phyloP scores from a whole-genome alignment of 2,113 vertebrate species.

The Zootoca vivipara region DNA sequence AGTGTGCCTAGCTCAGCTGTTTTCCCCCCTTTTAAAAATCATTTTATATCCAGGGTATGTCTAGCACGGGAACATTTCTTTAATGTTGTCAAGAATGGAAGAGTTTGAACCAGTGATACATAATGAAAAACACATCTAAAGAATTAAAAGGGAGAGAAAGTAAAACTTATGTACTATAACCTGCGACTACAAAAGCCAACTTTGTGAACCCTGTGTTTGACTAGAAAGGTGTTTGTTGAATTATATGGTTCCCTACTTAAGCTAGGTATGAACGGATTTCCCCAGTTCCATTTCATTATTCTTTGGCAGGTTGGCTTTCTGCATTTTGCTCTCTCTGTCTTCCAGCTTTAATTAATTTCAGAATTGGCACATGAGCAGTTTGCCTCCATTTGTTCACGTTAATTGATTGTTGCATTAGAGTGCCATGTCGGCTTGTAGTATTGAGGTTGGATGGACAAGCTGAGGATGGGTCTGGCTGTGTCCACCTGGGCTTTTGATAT shows the following conservation, averaged over 20 bases:
- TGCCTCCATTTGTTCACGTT: not conserved
- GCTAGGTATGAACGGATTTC: not conserved
- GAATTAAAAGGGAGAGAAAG: not conserved
- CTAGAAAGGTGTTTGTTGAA: not conserved
- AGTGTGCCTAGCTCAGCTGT: slow-evolving; percentile 52
- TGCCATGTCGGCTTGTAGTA: not conserved
- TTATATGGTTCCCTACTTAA: not conserved
- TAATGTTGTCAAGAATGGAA: slow-evolving; percentile 50
- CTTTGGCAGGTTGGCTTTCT: not conserved
- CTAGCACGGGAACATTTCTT: slow-evolving; percentile 38
- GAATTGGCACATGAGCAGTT: not conserved
- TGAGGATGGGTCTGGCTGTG: not conserved
- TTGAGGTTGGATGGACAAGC: not conserved
- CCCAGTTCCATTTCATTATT: not conserved
- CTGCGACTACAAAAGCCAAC: slow-evolving; percentile 22
- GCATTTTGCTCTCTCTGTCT: not conserved
- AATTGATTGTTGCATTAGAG: not conserved
- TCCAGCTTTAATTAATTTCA: not conserved
- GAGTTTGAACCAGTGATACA: slow-evolving; percentile 34
- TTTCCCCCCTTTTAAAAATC: slow-evolving; percentile 45
- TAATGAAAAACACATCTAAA: slow-evolving; percentile 35
- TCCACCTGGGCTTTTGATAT: not conserved
- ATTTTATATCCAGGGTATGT: slow-evolving; percentile 42
- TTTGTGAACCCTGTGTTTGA: not conserved
- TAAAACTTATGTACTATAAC: not conserved